These are phyloP conservation scores for Sciaenops ocellatus DNA, from an alignment of 2,797 vertebrate genomes.

Conservation along the genomic window DNA sequence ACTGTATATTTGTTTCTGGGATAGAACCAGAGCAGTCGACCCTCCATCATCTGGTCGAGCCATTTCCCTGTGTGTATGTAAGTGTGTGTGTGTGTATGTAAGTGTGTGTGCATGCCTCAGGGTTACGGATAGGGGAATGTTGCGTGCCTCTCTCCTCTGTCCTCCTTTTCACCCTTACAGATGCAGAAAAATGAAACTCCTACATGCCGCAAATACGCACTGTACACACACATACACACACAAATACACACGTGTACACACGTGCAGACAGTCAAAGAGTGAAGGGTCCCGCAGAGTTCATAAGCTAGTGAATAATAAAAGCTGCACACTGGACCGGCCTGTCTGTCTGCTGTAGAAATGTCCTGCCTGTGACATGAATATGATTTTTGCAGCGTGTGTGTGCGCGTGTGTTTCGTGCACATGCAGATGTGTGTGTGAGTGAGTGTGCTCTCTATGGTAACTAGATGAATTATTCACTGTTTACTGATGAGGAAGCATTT, in stretches of 20 bases:
- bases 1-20: constrained; percentile 58
- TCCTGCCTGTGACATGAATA: constrained; percentile 77
- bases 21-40: constrained; percentile 47
- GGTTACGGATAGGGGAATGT: constrained; percentile 58
- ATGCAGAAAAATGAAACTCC: constrained; percentile 80
- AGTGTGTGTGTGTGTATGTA: constrained; percentile 22
- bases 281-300: constrained; percentile 84
- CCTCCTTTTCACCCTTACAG: constrained; percentile 79
- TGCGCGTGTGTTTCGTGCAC: background rate
- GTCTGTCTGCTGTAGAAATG: constrained; percentile 72
- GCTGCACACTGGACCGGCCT: constrained; percentile 50
- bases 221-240: background rate
- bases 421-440: constrained; percentile 38
- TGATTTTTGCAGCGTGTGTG: constrained; percentile 56
- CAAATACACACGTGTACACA: constrained; percentile 32
- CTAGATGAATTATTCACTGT: constrained; percentile 91
- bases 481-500: constrained; percentile 88
- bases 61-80: constrained; percentile 26
- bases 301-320: constrained; percentile 85
- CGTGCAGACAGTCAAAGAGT: constrained; percentile 79
- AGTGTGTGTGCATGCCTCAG: constrained; percentile 37
- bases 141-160: constrained; percentile 67
- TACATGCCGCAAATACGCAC: constrained; percentile 71
- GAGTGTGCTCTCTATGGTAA: constrained; percentile 73
- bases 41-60: constrained; percentile 48